Evolutionary conservation across 1,140 invertebrate genomes (phyloP), one percentile per base, ranked within the genome.

Genomic region (Heliconius hewitsoni): DNA sequence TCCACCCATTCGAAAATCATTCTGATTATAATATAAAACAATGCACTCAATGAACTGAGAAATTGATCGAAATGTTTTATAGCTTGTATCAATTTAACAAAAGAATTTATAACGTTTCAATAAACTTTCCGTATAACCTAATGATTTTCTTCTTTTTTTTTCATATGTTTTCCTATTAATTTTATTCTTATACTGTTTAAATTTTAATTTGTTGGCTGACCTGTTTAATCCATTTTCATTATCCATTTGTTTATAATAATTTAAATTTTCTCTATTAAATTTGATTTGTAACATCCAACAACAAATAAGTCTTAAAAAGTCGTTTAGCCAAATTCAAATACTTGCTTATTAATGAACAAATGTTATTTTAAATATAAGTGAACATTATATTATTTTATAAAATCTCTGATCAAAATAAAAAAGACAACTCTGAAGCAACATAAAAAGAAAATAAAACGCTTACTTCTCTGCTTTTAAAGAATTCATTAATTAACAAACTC

Each of bases 31-130:
- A 76, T 76, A 76, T 30, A 70, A 11, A 76, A 76, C 75, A 76
- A 76, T 76, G 75, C 46, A 70, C 23, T 57, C 66, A 76, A 52
- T 76, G 66, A 76, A 71, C 75, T 76, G 75, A 60, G n/a, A 76
- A 76, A 76, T 76, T 76, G 60, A 71, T 76, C 70, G 50, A 76
- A 76, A 50, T 76, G 42, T 71, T 76, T 76, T 76, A 71, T 76
- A 50, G 75, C 42, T 76, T 70, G 42, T 50, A 76, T 76, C 66
- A 76, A 71, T 76, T 76, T 42, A 76, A 70, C 60, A n/a, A 27
- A 66, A 66, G n/a, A 71, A 37, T 60, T 46, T 76, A 71, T 71
- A 76, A 71, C 70, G 66, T 76, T 76, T 71, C 66, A 76, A 76
- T 76, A 76, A 76, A 71, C 71, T 71, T 71, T 71, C 34, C 39